phyloP scores from a whole-genome alignment of 2,888 invertebrate species.

The Spicauda simplicius region DNA sequence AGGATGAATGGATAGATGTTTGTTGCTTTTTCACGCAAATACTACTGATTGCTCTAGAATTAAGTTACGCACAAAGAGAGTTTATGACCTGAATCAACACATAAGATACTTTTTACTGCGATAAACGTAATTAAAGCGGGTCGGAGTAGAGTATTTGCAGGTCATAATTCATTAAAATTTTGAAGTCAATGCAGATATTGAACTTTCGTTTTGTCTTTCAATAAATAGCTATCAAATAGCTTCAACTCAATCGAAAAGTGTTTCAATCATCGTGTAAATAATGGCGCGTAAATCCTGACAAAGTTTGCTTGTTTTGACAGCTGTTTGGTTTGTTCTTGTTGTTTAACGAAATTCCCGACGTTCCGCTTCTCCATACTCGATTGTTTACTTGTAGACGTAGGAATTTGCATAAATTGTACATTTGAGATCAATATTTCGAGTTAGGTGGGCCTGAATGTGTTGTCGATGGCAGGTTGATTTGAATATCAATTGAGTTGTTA shows the following conservation, averaged over 20 bases:
- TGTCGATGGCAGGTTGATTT: not conserved
- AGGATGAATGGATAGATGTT: no score
- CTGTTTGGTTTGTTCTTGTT: slow-evolving; percentile 23
- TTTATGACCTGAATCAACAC: no score
- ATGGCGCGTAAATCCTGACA: slow-evolving; percentile 26
- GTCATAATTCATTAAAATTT: no score
- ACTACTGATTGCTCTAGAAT: no score
- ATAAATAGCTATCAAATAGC: not conserved
- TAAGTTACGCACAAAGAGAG: no score
- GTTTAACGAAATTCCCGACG: slow-evolving; percentile 25
- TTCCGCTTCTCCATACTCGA: slow-evolving; percentile 18
- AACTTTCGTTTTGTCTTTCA: not conserved
- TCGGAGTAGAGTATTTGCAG: no score
- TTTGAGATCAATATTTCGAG: slow-evolving; percentile 22
- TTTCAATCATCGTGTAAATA: slow-evolving; percentile 25
- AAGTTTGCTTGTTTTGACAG: slow-evolving; percentile 26
- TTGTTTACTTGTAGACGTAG: slow-evolving; percentile 27
- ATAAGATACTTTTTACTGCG: no score
- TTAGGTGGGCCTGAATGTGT: not conserved
- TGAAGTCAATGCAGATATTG: not conserved
- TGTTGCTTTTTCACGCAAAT: no score
- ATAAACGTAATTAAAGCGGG: no score
- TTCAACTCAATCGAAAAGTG: slow-evolving; percentile 21
- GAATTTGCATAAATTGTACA: slow-evolving; percentile 32
- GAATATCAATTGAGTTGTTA: not conserved